These are phyloP conservation scores for Reticulitermes lucifugus DNA, from an alignment of 2,888 invertebrate species.

Conservation along the genomic window DNA sequence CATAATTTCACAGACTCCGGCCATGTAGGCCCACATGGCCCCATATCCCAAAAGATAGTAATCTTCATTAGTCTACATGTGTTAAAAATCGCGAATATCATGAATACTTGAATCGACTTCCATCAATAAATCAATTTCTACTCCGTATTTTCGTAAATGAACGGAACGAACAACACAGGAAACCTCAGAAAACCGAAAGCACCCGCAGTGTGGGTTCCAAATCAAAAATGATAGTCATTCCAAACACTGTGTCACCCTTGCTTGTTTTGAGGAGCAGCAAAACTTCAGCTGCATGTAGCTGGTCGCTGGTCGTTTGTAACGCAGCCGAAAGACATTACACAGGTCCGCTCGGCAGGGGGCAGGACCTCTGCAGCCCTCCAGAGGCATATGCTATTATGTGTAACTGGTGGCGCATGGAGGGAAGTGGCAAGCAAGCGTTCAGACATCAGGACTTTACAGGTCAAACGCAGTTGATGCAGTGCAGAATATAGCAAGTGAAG, in stretches of 20 bases:
- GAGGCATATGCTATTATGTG: constrained; percentile 14
- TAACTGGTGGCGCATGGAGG: constrained; percentile 7
- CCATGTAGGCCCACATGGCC: no score
- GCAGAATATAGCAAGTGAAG: neutral
- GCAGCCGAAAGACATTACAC: constrained; percentile 19
- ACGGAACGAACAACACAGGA: no score
- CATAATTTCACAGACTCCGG: no score
- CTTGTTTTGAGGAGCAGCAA: neutral
- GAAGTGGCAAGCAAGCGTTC: neutral
- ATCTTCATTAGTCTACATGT: no score
- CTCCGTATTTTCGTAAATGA: no score
- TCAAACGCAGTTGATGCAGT: neutral
- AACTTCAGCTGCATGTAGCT: neutral
- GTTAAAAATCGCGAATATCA: no score
- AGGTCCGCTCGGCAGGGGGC: constrained; percentile 11
- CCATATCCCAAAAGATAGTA: no score
- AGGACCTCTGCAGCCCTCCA: constrained; percentile 3
- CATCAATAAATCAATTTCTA: no score
- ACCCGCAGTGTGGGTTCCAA: no score
- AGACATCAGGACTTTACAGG: neutral
- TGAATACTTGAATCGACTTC: no score
- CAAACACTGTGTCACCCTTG: neutral
- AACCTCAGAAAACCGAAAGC: no score
- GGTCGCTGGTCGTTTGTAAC: constrained; percentile 10
- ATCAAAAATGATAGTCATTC: no score